A percentile compares a stretch with the other conserved stretches of the same genome.
Conservation (phyloP, 2,113 vertebrate species). For the Sula dactylatra region DNA sequence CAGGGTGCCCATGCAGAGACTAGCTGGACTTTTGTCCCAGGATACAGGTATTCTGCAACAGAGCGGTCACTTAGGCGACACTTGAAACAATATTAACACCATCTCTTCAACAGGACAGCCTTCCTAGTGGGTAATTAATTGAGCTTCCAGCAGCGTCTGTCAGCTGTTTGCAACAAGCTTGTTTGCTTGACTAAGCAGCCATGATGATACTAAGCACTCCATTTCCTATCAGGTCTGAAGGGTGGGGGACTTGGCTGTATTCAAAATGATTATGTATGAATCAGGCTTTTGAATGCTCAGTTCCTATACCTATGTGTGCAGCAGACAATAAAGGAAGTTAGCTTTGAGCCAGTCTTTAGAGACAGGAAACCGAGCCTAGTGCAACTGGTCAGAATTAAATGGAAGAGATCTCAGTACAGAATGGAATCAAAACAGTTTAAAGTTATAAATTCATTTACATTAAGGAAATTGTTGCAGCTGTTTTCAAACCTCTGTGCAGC, state of each 20-base stretch:
- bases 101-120: background rate
- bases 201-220: accelerated
- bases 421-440: background rate
- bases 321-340: background rate
- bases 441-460: background rate
- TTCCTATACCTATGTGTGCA: background rate
- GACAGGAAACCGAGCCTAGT: background rate
- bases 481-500: background rate
- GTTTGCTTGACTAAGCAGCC: background rate
- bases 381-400: background rate
- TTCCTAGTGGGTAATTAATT: conserved; percentile 4
- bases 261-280: background rate
- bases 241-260: background rate
- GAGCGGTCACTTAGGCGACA: background rate
- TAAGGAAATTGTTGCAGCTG: background rate
- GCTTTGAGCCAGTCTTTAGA: background rate
- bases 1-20: background rate
- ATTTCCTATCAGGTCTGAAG: background rate
- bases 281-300: background rate
- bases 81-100: background rate
- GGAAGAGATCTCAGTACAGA: background rate
- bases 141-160: conserved; percentile 3
- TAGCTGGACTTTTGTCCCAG: background rate
- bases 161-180: background rate
- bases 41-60: background rate